These are phyloP conservation scores for Astreopora myriophthalma DNA, from an alignment of 64 coral and sea anemone genomes.

Conservation along the genomic window DNA sequence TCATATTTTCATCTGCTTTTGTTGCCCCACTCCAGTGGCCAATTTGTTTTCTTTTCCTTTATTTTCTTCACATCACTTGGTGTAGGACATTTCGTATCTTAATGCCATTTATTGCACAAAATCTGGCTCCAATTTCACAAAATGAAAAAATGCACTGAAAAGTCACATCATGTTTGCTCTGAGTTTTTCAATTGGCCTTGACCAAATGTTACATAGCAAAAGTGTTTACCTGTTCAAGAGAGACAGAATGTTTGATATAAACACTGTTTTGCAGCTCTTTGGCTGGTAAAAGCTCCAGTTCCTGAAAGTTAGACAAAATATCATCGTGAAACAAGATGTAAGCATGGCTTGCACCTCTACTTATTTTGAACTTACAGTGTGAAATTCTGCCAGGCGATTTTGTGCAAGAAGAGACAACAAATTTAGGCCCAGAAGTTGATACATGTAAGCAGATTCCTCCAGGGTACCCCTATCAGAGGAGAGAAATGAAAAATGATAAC, in stretches of 20 bases:
- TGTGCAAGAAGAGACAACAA: slow-evolving; percentile 94
- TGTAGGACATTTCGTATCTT: no score
- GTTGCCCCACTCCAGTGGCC: no score
- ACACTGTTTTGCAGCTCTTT: slow-evolving; percentile 95
- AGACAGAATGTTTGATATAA: slow-evolving; percentile 95
- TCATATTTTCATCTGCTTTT: no score
- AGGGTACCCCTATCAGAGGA: slow-evolving; percentile 73
- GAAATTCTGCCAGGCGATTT: slow-evolving; percentile 98
- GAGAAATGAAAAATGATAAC: background rate
- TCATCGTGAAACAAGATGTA: no score
- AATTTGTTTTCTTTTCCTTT: no score
- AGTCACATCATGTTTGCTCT: no score
- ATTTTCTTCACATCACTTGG: no score
- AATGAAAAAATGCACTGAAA: no score
- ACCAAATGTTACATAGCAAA: background rate
- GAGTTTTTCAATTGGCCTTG: no score
- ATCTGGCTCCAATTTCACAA: no score
- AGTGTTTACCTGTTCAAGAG: slow-evolving; percentile 83
- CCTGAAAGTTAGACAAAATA: slow-evolving; percentile 62
- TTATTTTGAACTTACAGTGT: slow-evolving; percentile 90
- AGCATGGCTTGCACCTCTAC: no score
- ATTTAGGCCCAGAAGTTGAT: slow-evolving; percentile 92
- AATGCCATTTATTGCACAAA: no score
- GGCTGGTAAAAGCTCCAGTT: slow-evolving; percentile 94
- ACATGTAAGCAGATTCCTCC: slow-evolving; percentile 97